Evolutionary conservation across 2,113 vertebrate genomes (phyloP), one percentile per base, ranked within the genome.

Genomic region (Ia io): DNA sequence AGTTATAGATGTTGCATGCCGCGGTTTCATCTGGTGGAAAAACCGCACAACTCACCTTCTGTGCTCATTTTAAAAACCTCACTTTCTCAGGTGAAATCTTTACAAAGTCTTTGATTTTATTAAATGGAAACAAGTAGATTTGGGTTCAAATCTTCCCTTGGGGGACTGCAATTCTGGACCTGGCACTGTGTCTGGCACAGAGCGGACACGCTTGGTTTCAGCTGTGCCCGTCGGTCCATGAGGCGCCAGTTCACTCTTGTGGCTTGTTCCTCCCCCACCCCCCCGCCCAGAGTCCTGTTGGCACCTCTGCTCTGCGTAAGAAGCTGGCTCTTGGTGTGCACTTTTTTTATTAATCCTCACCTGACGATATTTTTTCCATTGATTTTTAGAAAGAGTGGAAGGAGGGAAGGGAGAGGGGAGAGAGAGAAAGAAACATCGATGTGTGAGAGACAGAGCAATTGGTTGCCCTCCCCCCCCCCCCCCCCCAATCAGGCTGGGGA

Each of bases 261-360:
- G 47, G 14, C 61, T 16, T 13, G 1, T 20, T 30, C 42, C 8
- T 32, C 22, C 0, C 2, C 8, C 17, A 10, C 5, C 35, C 28
- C 0, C 2, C 8, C 17, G 10, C 5, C 9, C 5, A 9, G 3
- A 0, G 2, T 42, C 30, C n/a, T 2, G 0, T 2, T 22, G 53
- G 32, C 28, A 5, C 14, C 16, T 37, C 28, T 37, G 14, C 51
- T 30, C 0, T 8, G 1, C 32, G 28, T 10, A 35, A 40, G 5
- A 42, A 22, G 22, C 7, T 28, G 67, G 35, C 42, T 35, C 49
- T 87, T 67, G 51, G 47, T 30, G 23, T 32, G 42, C 14, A 9
- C 49, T 69, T 65, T 35, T 56, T 61, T 61, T 61, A 61, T 61
- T 61, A 61, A 61, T 61, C 59, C 25, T 61, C 23, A 61, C 59